Percentiles rank a stretch among this genome's conserved stretches.
These are phyloP conservation scores for Abrostola triplasia DNA, from an alignment of 2,888 invertebrate species.

Conservation along the genomic window DNA sequence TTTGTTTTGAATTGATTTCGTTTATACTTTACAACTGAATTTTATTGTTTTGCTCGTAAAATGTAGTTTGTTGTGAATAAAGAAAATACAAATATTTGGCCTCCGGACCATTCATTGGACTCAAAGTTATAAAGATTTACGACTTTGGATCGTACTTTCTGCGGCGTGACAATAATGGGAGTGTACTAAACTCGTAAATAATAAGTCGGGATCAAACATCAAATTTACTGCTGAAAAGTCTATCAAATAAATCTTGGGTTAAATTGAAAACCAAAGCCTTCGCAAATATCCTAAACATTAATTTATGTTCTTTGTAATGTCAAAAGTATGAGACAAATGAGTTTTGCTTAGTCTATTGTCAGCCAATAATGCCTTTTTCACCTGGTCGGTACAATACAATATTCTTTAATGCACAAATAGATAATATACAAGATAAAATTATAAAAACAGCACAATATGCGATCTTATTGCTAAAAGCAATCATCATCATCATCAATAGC, in stretches of 20 bases:
- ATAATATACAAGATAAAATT: too few relatives aligned
- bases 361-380: too few relatives aligned
- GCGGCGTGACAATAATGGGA: conserved; percentile 27
- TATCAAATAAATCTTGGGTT: conserved; percentile 23
- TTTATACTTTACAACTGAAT: not conserved
- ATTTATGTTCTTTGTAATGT: too few relatives aligned
- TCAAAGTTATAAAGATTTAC: conserved; percentile 36
- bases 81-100: conserved; percentile 20
- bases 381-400: too few relatives aligned
- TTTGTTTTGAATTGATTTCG: conserved; percentile 18
- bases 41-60: conserved; percentile 14
- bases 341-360: too few relatives aligned
- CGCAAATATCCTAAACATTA: not conserved
- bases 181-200: conserved; percentile 32
- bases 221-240: conserved; percentile 16
- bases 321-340: too few relatives aligned
- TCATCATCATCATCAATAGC: too few relatives aligned
- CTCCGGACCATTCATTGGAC: conserved; percentile 11
- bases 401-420: too few relatives aligned
- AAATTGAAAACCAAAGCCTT: conserved; percentile 26
- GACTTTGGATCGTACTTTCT: conserved; percentile 21
- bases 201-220: conserved; percentile 32
- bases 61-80: conserved; percentile 11
- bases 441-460: too few relatives aligned
- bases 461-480: too few relatives aligned